These are phyloP conservation scores for Nanger granti DNA, from an alignment of 2,113 vertebrate species.

Conservation along the genomic window DNA sequence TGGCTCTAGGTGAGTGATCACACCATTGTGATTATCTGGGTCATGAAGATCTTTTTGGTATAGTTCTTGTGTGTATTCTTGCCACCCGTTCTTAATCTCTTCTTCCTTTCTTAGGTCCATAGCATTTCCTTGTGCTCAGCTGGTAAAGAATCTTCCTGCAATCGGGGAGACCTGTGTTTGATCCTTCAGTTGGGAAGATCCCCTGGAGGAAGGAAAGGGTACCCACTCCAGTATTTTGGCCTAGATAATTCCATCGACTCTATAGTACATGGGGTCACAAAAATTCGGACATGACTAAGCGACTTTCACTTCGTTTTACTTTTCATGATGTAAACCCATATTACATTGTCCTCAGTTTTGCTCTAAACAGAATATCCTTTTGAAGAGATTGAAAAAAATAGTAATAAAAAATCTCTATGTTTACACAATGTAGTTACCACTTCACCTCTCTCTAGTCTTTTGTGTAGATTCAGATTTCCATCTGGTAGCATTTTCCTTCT, in stretches of 20 bases:
- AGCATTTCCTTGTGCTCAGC: neutral
- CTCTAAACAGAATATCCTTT: neutral
- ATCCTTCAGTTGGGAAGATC: neutral
- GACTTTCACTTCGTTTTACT: neutral
- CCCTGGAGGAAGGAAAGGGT: neutral
- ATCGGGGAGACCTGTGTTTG: neutral
- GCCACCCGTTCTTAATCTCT: neutral
- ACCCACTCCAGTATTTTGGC: neutral
- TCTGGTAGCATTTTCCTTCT: neutral
- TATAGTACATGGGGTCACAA: neutral
- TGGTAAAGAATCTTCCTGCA: neutral
- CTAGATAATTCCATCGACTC: neutral
- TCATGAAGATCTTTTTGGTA: neutral
- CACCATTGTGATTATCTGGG: neutral
- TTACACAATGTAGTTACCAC: neutral
- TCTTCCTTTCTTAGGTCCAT: neutral
- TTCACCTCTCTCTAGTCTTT: neutral
- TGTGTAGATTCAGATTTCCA: neutral
- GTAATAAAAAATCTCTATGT: neutral
- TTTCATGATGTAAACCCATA: neutral
- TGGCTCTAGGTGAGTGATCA: neutral
- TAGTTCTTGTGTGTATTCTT: neutral
- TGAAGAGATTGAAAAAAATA: neutral
- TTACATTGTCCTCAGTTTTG: neutral
- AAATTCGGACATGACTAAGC: neutral